Base-by-base conservation (phyloP, 2,797 vertebrate species). In the Phataginus tetradactyla region DNA sequence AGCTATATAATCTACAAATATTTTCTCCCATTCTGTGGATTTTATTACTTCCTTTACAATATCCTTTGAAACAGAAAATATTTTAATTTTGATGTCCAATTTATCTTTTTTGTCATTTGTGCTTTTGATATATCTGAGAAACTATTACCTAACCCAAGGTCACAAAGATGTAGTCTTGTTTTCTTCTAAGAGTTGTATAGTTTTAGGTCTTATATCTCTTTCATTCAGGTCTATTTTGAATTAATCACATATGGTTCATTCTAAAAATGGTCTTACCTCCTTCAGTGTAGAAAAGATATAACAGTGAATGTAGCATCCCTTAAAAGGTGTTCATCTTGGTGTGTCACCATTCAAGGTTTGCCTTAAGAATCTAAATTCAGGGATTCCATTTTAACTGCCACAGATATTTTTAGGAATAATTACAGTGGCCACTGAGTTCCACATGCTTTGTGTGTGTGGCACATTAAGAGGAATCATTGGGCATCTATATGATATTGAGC, bases 101-200 rank as follows among this genome's bases (percentile, higher is more conserved):
- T 66, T 85, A 69, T 61, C 83, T 92, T 37, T 85, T 63, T 74
- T 34, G 42, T 74, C 57, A 74, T 66, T 59, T 90, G 13, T 86
- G 34, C 49, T 79, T 93, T 93, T 86, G 51, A 49, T 75, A 42
- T 80, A 90, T 59, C 66, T 86, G 23, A 75, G 39, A 81, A 79
- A 71, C n/a, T 20, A 59, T 74, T 55, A 49, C 29, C 3, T 66
- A 74, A 75, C 12, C 11, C 51, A 74, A 96, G 39, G 18, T 32
- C 61, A 53, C 10, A 32, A 87, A 79, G 23, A 51, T 55, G 64
- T 57, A 86, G 32, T 86, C 37, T 25, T 45, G 6, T 77, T 84
- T 95, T 86, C 75, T 81, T 91, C 66, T 91, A 91, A 80, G 74
- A 49, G 39, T 80, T 94, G 61, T 57, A 91, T 21, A 75, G 49